Base-by-base conservation (phyloP, 2,113 vertebrate species). In the Alectura lathami region DNA sequence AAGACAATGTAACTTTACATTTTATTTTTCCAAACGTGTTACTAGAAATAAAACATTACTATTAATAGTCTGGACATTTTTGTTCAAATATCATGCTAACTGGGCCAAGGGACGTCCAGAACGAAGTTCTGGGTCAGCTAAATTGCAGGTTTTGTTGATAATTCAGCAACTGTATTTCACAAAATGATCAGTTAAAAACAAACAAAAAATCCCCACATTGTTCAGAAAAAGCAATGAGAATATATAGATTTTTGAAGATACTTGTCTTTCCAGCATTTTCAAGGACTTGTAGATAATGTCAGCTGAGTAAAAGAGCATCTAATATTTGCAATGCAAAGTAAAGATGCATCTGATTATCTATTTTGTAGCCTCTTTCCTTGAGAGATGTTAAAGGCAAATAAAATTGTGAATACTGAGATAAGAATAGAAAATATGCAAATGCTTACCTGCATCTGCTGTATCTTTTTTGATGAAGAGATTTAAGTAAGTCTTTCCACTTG, bases 381-480 rank as follows among this genome's bases (percentile, higher is more conserved):
- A 36, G 32, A 83, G 8, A 27, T 13, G 22, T 8, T 73, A 42
- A 75, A 89, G 22, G 17, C 11, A 10, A 86, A 45, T 0, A 83
- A 91, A 88, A 30, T 43, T 8, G 42, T 20, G 75, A 66, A 75
- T 77, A 64, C 3, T 64, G 22, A 83, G 36, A 50, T 2, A 62
- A 45, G 7, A 22, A 26, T 17, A 59, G 43, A 88, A 51, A 24
- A n/a, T 21, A 6, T 26, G 60, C 8, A 23, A 60, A 32, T 40
- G 43, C 88, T 97, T 93, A 99, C 99, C 99, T 97, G 91, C 73
- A 47, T 96, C 96, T 70, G 72, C 77, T 38, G 89, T 94, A 69
- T 99, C 98, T 96, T 98, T 98, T 53, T 99, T 97, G 63, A 99
- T 97, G 73, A 98, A 90, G 51, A 99, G 97, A 95, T 95, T 98